Base-by-base conservation (phyloP, 2,113 vertebrate genomes). In the Gorsachius goisagi region DNA sequence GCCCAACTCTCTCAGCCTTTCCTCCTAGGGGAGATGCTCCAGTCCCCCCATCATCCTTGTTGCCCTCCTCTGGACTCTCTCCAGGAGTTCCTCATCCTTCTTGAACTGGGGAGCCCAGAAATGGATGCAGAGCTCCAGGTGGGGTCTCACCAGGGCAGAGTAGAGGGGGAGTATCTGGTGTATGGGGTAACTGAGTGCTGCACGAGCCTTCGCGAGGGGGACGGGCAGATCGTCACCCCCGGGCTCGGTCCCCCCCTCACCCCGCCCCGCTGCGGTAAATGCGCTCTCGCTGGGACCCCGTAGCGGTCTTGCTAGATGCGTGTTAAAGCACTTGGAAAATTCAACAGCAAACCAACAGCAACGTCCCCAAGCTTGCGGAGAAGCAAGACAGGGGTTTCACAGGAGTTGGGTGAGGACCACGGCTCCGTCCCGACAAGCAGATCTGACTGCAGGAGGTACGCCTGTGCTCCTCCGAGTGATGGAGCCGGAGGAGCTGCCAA, bases 401-500 rank as follows among this genome's bases (percentile, higher is more conserved):
- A 4, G 22, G 64, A 37, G 39, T 26, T 23, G 15, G 5, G 62
- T 4, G 50, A 49, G 4, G 59, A 24, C 4, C 41, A 2, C 39
- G 5, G 67, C 49, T n/a, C 76, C 1, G 1, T 15, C 64, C 76
- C 49, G 35, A 11, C 44, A 47, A 50, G 37, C 9, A 3, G 30
- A 4, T 13, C 53, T 76, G 78, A 45, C 59, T 50, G 37, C 9
- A 44, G 60, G 60, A 83, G 87, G 39, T 41, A 64, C 4, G 37
- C 35, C 26, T 17, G 59, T 45, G 94, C 67, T 45, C 47, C 84
- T 63, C 80, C 60, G 4, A 95, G 92, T 47, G 90, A 91, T 56
- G 78, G 93, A 95, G 95, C 91, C 14, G 45, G 58, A 71, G 88
- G 22, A 94, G 94, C 66, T 93, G 73, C 96, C 24, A 28, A 15